Evolutionary conservation across 1,140 invertebrate species (phyloP).

Genomic region (Sinonovacula constricta): DNA sequence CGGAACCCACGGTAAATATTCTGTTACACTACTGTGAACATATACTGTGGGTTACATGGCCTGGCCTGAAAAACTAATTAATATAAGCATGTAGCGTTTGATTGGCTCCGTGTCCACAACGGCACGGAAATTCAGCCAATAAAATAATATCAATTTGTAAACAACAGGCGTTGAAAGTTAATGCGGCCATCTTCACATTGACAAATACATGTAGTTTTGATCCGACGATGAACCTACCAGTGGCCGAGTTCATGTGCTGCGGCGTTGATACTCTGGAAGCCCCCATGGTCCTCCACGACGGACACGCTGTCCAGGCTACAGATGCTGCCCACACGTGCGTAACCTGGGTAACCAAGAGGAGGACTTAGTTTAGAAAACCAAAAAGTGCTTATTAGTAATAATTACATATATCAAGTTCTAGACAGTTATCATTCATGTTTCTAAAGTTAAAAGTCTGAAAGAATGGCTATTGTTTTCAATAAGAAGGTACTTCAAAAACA

Average conservation of each 20-base stretch:
- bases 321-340: conserved; percentile 55
- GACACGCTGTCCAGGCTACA: conserved; percentile 59
- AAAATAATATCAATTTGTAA: too few relatives aligned
- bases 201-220: too few relatives aligned
- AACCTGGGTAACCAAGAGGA: conserved; percentile 48
- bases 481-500: too few relatives aligned
- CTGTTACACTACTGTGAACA: neutral
- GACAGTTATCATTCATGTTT: too few relatives aligned
- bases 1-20: neutral
- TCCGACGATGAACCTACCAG: conserved; percentile 46
- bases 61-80: neutral
- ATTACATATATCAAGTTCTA: too few relatives aligned
- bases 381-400: too few relatives aligned
- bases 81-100: neutral
- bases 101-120: too few relatives aligned
- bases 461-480: too few relatives aligned
- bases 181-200: too few relatives aligned
- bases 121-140: too few relatives aligned
- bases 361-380: too few relatives aligned
- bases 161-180: too few relatives aligned
- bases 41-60: neutral
- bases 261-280: conserved; percentile 57
- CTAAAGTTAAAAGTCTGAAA: neutral
- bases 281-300: conserved; percentile 60
- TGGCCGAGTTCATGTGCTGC: conserved; percentile 63